A percentile compares a stretch with the other conserved stretches of the same genome.
These are phyloP conservation scores for Eilema sororculum DNA, from an alignment of 2,888 invertebrate species.

Conservation along the genomic window DNA sequence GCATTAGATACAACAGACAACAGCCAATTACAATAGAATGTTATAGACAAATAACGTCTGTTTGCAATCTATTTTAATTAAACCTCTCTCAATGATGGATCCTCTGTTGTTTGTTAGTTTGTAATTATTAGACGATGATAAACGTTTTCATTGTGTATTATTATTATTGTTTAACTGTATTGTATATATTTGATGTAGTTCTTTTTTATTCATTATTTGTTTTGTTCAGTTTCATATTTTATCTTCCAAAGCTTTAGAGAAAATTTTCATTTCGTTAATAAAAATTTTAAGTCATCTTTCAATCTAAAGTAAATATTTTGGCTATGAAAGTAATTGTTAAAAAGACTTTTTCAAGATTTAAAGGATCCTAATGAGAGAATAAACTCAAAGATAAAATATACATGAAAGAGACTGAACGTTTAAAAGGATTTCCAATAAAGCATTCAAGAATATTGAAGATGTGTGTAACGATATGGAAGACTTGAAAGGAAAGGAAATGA, in stretches of 20 bases:
- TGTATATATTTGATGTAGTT: neutral
- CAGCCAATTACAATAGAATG: conserved; percentile 11
- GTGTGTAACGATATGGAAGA: conserved; percentile 34
- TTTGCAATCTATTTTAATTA: conserved; percentile 42
- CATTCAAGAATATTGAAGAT: conserved; percentile 20
- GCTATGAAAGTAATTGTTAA: neutral
- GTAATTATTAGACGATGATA: conserved; percentile 35
- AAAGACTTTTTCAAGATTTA: neutral
- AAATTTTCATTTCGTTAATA: neutral
- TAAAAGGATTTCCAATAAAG: conserved; percentile 27
- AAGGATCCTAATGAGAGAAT: neutral
- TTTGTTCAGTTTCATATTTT: neutral
- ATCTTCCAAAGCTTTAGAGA: neutral
- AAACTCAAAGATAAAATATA: neutral
- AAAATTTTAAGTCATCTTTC: neutral
- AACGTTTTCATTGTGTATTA: conserved; percentile 23
- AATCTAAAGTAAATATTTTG: neutral
- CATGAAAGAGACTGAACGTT: neutral
- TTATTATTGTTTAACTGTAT: conserved; percentile 8
- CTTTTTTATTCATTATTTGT: neutral
- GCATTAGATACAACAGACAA: neutral
- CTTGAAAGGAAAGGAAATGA: conserved; percentile 26
- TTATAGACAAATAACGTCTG: conserved; percentile 17
- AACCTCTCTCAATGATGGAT: conserved; percentile 36
- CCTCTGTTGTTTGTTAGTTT: conserved; percentile 7